Percentiles rank a stretch among this genome's conserved stretches.
Evolutionary conservation across 2,113 vertebrate genomes (phyloP).

Genomic region (Dermatemys mawii): DNA sequence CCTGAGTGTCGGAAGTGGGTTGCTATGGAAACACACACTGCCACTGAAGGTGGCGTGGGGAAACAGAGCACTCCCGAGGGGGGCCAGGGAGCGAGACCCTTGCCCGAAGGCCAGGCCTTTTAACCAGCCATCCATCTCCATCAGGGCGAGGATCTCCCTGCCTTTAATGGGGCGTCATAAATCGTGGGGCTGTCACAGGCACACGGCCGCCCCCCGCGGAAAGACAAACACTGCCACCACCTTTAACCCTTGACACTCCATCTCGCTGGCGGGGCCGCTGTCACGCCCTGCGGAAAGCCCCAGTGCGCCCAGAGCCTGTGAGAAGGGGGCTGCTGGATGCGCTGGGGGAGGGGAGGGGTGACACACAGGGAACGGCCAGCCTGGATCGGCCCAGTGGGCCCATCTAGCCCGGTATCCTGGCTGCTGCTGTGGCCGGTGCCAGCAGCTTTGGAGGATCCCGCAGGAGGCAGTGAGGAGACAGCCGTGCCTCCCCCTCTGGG

Average conservation of each 20-base stretch:
- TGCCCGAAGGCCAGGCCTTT: background rate
- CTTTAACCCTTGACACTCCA: background rate
- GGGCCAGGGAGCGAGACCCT: background rate
- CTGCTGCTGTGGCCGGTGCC: background rate
- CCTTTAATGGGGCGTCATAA: background rate
- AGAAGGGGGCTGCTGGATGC: background rate
- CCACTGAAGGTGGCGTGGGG: background rate
- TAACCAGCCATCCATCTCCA: background rate
- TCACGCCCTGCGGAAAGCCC: background rate
- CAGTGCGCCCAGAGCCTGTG: background rate
- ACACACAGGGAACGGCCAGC: background rate
- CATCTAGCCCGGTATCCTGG: background rate
- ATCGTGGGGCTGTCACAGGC: background rate
- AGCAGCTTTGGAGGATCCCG: background rate
- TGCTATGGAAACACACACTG: background rate
- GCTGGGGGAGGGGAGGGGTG: background rate
- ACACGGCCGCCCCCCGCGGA: background rate
- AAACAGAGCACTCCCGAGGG: background rate
- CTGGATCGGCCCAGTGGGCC: background rate
- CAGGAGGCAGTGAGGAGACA: too few species aligned
- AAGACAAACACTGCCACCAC: background rate
- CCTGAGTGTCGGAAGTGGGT: background rate
- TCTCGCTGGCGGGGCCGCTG: background rate
- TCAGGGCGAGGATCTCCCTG: background rate
- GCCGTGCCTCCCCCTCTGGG: too few species aligned